A percentile compares a stretch with the other conserved stretches of the same genome.
Conservation (phyloP, 1,140 invertebrate genomes). For the Drosophila bocqueti region DNA sequence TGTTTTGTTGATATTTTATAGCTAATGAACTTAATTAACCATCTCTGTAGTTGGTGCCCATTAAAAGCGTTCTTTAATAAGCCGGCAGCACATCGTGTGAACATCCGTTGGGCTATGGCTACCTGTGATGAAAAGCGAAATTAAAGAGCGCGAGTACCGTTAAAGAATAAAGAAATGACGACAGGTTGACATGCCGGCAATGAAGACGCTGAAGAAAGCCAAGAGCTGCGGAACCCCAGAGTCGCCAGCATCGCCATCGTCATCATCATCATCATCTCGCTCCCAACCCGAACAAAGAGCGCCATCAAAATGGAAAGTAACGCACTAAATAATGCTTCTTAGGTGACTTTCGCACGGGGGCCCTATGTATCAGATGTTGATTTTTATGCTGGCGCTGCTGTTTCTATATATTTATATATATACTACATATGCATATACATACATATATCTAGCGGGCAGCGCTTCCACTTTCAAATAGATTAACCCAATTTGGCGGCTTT, state of each 20-base stretch:
- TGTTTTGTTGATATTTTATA: neutral
- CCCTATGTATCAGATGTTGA: neutral
- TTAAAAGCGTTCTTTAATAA: neutral
- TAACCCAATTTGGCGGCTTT: constrained; percentile 77
- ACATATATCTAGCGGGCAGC: constrained; percentile 2
- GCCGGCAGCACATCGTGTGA: constrained; percentile 2
- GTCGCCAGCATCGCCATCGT: constrained; percentile 6
- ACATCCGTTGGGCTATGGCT: neutral
- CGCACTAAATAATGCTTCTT: constrained; percentile 41
- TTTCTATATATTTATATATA: neutral
- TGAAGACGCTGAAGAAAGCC: constrained; percentile 19
- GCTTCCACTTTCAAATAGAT: constrained; percentile 78
- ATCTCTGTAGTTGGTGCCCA: neutral
- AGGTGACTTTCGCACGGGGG: constrained; percentile 34
- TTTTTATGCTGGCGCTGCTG: neutral
- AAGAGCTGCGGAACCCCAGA: neutral
- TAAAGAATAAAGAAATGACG: constrained; percentile 31
- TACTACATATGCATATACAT: too few species aligned
- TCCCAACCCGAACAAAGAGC: neutral
- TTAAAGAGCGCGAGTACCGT: constrained; percentile 34
- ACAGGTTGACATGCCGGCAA: constrained; percentile 21
- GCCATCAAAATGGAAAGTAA: constrained; percentile 52
- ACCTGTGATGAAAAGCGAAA: constrained; percentile 20
- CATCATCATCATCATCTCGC: neutral
- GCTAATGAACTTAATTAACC: constrained; percentile 8